These are phyloP conservation scores for Caenorhabditis imperialis DNA, from an alignment of 2,888 invertebrate genomes.

Conservation along the genomic window DNA sequence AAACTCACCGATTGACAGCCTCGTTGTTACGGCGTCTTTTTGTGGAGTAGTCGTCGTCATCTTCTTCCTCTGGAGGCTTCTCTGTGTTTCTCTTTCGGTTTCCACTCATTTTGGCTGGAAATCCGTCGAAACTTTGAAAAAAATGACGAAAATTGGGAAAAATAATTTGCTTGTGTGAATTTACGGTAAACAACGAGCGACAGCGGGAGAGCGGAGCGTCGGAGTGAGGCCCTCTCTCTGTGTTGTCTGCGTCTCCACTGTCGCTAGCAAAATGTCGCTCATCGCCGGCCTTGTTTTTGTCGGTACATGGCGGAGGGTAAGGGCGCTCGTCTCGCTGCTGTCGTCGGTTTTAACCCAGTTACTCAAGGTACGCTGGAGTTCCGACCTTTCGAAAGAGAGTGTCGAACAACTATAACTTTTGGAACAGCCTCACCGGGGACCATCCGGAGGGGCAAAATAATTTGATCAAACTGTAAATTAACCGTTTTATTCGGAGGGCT, in stretches of 20 bases:
- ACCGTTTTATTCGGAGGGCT: too few species aligned
- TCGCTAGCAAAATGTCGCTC: too few species aligned
- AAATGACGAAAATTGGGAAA: neutral
- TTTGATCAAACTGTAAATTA: too few species aligned
- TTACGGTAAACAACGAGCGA: conserved; percentile 31
- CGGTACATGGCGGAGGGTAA: too few species aligned
- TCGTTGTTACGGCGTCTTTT: conserved; percentile 77
- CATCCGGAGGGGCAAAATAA: too few species aligned
- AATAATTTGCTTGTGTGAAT: neutral
- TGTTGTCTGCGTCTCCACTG: too few species aligned
- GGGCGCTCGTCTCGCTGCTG: too few species aligned
- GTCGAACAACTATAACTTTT: conserved; percentile 43
- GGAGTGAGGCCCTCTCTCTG: too few species aligned
- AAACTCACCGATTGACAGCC: conserved; percentile 72
- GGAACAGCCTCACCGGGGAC: too few species aligned
- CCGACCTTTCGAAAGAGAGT: conserved; percentile 42
- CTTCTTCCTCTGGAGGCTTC: conserved; percentile 36
- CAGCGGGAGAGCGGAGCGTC: conserved; percentile 25
- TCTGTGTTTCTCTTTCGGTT: conserved; percentile 38
- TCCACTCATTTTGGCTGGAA: conserved; percentile 36
- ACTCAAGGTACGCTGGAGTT: conserved; percentile 52
- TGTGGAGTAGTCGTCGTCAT: conserved; percentile 68
- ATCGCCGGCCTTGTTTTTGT: too few species aligned
- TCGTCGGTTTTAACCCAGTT: conserved; percentile 48
- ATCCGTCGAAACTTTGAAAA: neutral